Base-by-base conservation (phyloP, 2,888 invertebrate genomes). In the Cephus sareptanus region DNA sequence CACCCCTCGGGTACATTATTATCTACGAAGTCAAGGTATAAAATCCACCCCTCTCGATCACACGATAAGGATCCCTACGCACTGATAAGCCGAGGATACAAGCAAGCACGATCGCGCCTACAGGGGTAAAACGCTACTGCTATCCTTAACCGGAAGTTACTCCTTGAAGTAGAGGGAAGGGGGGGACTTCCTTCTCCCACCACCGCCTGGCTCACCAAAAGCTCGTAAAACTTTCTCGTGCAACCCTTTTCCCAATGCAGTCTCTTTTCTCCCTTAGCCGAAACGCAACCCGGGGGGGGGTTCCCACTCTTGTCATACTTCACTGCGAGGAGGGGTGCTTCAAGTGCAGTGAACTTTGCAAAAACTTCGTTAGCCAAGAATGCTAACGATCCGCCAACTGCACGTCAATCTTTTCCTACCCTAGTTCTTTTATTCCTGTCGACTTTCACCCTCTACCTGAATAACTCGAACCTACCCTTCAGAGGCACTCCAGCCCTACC, bases 311-410 rank as follows among this genome's bases (percentile, higher is more conserved):
- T 56, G 23, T 56, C 56, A 56, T 56, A 56, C 23, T 23, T 56
- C 23, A 56, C 56, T 9, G 3, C 0, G 9, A 23, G 23, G 9
- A 56, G 56, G 56, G 56, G 23, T 56, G 23, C 6, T 9, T 56
- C 88, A 87, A 88, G 88, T 83, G 84, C 86, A 82, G 83, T 83
- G 77, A 79, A 83, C 87, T 83, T 88, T 84, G 80, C 83, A 89
- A 89, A 89, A 89, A 89, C 89, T 89, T 89, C 85, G 87, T 89
- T 89, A 88, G 85, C 81, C 79, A 85, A 83, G 86, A 85, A 87
- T 84, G 87, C 88, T 82, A 88, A 87, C 84, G 87, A 89, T 88
- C 85, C 84, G 81, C 84, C 6, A 56, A 56, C 56, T 56, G 23
- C 23, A 56, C 56, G 56, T 56, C 56, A 56, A 56, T 56, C 56